Conservation (phyloP, 2,113 vertebrate genomes). For the Dermatemys mawii region DNA sequence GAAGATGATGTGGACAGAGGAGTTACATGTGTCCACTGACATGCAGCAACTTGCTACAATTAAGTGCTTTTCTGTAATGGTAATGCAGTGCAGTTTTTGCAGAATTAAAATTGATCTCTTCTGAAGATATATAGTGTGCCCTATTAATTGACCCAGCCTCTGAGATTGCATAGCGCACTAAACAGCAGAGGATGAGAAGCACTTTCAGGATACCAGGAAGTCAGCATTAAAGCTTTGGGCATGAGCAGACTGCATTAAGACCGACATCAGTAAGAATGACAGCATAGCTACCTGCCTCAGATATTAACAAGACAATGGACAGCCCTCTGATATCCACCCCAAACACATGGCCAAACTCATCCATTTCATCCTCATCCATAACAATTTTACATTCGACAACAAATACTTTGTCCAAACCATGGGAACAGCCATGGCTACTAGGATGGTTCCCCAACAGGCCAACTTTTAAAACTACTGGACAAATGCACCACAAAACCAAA, state of each 20-base stretch:
- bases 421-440: too few species aligned
- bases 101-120: constrained; percentile 48
- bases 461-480: too few species aligned
- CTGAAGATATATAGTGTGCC: constrained; percentile 26
- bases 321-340: too few species aligned
- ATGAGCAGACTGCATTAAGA: constrained; percentile 24
- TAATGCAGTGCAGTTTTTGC: constrained; percentile 30
- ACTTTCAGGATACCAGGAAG: constrained; percentile 48
- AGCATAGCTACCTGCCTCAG: not conserved
- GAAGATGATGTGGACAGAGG: constrained; percentile 15
- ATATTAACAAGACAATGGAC: not conserved
- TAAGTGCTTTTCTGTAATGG: constrained; percentile 51
- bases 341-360: not conserved
- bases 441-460: too few species aligned
- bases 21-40: constrained; percentile 24
- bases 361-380: not conserved
- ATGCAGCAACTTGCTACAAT: constrained; percentile 30
- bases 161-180: not conserved
- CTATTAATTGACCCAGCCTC: constrained; percentile 39
- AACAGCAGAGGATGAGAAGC: not conserved
- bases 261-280: not conserved
- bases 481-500: too few species aligned
- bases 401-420: not conserved
- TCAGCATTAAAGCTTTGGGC: not conserved
- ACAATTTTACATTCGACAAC: not conserved